Evolutionary conservation across 2,113 vertebrate species (phyloP).

Genomic region (Python bivittatus): DNA sequence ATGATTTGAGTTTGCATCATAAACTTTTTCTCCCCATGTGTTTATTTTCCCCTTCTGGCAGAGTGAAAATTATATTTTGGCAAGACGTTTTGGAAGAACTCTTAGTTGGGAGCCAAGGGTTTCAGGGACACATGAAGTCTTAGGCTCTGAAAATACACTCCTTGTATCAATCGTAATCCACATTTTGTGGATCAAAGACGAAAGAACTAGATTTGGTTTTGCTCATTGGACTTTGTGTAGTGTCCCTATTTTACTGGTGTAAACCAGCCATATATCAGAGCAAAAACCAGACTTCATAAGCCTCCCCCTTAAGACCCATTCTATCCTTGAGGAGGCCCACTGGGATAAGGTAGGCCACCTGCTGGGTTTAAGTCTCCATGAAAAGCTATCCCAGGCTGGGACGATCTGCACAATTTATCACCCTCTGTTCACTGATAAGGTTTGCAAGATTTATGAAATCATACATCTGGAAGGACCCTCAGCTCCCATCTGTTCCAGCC

Average conservation of each 20-base stretch:
- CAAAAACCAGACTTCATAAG: not conserved
- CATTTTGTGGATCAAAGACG: not conserved
- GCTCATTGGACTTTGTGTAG: not conserved
- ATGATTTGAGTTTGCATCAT: too few species aligned
- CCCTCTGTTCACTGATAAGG: not conserved
- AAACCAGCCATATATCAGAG: not conserved
- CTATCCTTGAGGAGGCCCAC: not conserved
- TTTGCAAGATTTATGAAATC: conserved; percentile 3
- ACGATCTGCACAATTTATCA: not conserved
- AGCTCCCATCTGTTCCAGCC: conserved; percentile 6
- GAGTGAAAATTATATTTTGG: not conserved
- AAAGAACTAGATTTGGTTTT: not conserved
- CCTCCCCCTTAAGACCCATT: not conserved
- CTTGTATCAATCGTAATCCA: not conserved
- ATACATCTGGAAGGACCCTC: conserved; percentile 19
- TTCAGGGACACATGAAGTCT: not conserved
- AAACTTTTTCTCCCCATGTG: not conserved
- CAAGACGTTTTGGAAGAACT: not conserved
- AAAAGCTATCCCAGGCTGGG: not conserved
- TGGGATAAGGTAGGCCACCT: not conserved
- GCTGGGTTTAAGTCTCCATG: not conserved
- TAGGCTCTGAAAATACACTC: not conserved
- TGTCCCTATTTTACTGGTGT: not conserved
- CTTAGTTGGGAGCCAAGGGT: not conserved
- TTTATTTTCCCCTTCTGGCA: not conserved